Evolutionary conservation across 2,888 invertebrate genomes (phyloP).

Genomic region (Clistopyga incitator): DNA sequence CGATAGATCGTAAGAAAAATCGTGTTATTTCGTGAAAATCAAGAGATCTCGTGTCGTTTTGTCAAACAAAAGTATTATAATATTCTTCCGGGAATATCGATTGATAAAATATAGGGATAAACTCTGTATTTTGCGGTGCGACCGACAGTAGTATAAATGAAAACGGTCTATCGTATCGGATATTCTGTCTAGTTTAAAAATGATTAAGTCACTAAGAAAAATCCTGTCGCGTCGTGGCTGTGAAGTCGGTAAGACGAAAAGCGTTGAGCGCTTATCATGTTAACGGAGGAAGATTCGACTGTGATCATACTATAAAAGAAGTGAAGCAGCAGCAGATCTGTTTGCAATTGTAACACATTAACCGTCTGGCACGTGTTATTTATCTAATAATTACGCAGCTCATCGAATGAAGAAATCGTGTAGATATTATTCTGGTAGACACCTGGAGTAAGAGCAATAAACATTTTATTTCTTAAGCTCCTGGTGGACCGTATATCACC

Average conservation of each 20-base stretch:
- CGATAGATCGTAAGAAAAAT: slow-evolving; percentile 16
- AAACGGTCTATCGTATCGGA: slow-evolving; percentile 7
- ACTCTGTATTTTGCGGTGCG: slow-evolving; percentile 18
- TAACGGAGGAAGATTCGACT: slow-evolving; percentile 44
- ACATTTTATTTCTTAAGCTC: background rate
- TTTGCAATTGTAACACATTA: slow-evolving; percentile 51
- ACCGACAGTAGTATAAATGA: background rate
- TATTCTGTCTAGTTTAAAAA: slow-evolving; percentile 8
- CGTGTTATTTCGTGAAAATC: slow-evolving; percentile 1
- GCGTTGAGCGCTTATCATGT: slow-evolving; percentile 62
- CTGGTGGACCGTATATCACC: background rate
- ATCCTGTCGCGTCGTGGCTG: slow-evolving; percentile 5
- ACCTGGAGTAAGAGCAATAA: background rate
- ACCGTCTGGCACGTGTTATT: slow-evolving; percentile 64
- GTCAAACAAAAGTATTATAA: slow-evolving; percentile 22
- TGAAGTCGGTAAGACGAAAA: slow-evolving; percentile 27
- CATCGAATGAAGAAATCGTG: slow-evolving; percentile 1
- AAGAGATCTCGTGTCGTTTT: background rate
- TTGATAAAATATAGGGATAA: slow-evolving; percentile 15
- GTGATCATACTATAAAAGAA: slow-evolving; percentile 57
- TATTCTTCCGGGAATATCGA: slow-evolving; percentile 28
- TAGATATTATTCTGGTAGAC: slow-evolving; percentile 9
- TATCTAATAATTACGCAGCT: slow-evolving; percentile 48
- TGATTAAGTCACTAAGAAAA: background rate
- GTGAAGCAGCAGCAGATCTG: slow-evolving; percentile 34